Evolutionary conservation across 2,888 invertebrate genomes (phyloP), one percentile per base, ranked within the genome.

Genomic region (Myathropa florea): DNA sequence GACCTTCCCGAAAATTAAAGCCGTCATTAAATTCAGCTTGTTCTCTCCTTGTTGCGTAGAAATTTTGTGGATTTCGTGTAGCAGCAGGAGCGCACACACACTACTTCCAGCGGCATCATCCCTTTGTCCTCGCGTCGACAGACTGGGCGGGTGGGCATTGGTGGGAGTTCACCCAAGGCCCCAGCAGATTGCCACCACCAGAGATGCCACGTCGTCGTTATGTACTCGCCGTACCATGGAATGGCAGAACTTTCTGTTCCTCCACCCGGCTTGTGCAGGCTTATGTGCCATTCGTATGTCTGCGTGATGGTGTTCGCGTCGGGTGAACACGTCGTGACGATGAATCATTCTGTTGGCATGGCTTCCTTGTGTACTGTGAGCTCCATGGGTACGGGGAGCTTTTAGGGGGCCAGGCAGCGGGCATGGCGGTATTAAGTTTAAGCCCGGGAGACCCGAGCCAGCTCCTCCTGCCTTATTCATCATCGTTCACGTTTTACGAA

Each of bases 1-100:
- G 80, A 76, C 75, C 75, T 84, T 84, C 80, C 75, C 65, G 61
- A 80, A 71, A 83, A 80, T 84, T 80, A 75, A 79, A 79, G 83
- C 30, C 4, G 23, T 14, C 78, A 59, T 83, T 79, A 83, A 83
- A 83, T 83, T 78, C 57, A 46, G 28, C 23, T 46, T 36, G 33
- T 60, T 61, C 64, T 61, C 64, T 67, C 33, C 59, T 63, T 68
- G 73, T 67, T 83, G 73, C 64, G 63, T 68, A 64, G 79, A 63
- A 53, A 70, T 63, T 57, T 68, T 59, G 36, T 46, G 60, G 61
- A 24, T 59, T 30, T n/a, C n/a, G n/a, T n/a, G n/a, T n/a, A n/a
- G n/a, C n/a, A n/a, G n/a, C n/a, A n/a, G 4, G 1, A 12, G 39
- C 18, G 18, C 46, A 70, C 33, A 10, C 46, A 46, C 24, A 65